Base-by-base conservation (phyloP, 2,888 invertebrate species). In the Neoascia interrupta region DNA sequence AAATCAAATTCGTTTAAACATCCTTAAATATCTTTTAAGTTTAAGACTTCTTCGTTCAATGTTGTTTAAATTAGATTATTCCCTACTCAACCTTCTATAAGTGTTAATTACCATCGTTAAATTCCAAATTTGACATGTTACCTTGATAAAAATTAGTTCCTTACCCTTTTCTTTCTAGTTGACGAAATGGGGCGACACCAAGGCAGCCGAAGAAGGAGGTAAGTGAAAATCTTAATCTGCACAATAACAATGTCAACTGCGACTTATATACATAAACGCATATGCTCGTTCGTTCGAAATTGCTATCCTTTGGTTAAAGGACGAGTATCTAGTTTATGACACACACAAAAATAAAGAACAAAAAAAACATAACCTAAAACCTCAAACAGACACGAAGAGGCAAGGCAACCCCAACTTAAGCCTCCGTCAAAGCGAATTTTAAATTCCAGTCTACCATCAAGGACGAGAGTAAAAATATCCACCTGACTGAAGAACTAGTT, bases 161-260 rank as follows among this genome's bases (percentile, higher is more conserved):
- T 58, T 53, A 13, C 3, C 26, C 45, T 58, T 49, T 58, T 70
- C 91, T 79, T 61, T 63, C 31, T 92, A 94, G 90, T 94, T 94
- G 92, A 94, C 94, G 90, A 94, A 94, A 93, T 94, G 94, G 90
- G 90, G 91, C 85, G 87, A 87, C 82, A 85, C 83, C 83, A 87
- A 86, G 84, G 75, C 84, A 83, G 85, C 82, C 85, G 84, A 85
- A 85, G 84, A 84, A 83, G 85, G 84, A 82, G 84, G 88, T 87
- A 84, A 82, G 85, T 82, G 53, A 1, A 68, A 26, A 36, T 61
- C 41, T 37, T 43, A 43, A 31, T 43, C 41, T 19, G 15, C 23
- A 58, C 45, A 70, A 63, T 53, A 6, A 63, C 28, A n/a, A 41
- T 45, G 16, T 53, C 63, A 64, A 58, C 34, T 34, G 16, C 74